Base-by-base conservation (phyloP, 2,888 invertebrate species). In the Seira ritae region DNA sequence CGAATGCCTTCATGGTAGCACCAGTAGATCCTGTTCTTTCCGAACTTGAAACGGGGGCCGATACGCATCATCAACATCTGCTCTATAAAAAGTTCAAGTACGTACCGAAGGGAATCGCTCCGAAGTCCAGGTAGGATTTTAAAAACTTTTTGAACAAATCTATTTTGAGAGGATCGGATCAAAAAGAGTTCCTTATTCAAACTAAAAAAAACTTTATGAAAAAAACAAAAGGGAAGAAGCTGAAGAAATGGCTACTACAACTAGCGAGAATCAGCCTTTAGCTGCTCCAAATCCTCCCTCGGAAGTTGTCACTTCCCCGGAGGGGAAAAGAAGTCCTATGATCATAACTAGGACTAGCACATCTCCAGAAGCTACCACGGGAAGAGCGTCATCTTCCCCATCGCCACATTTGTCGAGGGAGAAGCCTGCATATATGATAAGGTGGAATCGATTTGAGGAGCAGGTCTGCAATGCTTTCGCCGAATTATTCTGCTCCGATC, bases 371-470 rank as follows among this genome's bases (percentile, higher is more conserved):
- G 46, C 6, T 42, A 60, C 4, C 60, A 17, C 15, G n/a, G 60
- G 19, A 4, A n/a, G n/a, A n/a, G 3, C 8, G 17, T 37, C 17
- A 6, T 24, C 12, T 4, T 15, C 37, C 17, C 37, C 69, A 3
- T 4, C 4, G 17, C 37, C 69, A 17, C 69, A 10, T 67, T 22
- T 22, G 8, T 19, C 24, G 2, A 71, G 70, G 19, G 75, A 72
- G 8, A 65, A 60, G 55, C 55, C 82, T 12, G 82, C 82, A 3
- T 86, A 84, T 65, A 83, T 84, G 15, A 84, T 87, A 1, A 86
- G 85, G 62, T 87, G 86, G 87, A 87, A 87, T 65, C 79, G 85
- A 62, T 88, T 87, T 71, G 85, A 87, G 31, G 86, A 86, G n/a
- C 86, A 87, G 65, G 75, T 88, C 20, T 74, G 79, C 37, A 77